A percentile compares a stretch with the other conserved stretches of the same genome.
Conservation (phyloP, 64 coral and sea anemone species). For the Stichodactyla helianthus region DNA sequence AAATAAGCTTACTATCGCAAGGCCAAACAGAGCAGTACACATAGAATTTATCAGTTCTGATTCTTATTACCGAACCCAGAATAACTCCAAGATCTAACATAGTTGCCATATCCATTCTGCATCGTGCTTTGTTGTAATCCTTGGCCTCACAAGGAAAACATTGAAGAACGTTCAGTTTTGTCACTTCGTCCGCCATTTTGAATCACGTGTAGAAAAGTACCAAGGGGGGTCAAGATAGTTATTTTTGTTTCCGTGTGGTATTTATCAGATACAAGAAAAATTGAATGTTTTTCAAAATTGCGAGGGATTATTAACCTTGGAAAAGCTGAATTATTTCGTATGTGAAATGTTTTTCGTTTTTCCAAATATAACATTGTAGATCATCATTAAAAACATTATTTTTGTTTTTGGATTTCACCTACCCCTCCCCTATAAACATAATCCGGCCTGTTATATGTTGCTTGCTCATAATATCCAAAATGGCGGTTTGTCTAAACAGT, state of each 20-base stretch:
- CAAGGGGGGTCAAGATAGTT: background rate
- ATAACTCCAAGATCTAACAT: conserved; percentile 56
- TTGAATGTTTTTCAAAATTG: background rate
- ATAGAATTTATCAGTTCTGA: conserved; percentile 22
- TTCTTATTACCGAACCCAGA: conserved; percentile 50
- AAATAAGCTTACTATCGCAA: background rate
- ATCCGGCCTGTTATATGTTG: background rate
- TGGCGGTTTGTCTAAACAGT: background rate
- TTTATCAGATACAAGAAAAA: background rate
- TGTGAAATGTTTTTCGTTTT: background rate
- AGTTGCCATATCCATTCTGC: conserved; percentile 47
- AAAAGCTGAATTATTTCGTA: background rate
- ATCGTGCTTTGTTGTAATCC: conserved; percentile 86
- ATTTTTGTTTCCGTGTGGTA: background rate
- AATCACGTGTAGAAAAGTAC: background rate
- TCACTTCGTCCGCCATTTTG: conserved; percentile 67
- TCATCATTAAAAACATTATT: too few relatives aligned
- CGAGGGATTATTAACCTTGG: too few relatives aligned
- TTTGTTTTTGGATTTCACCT: background rate
- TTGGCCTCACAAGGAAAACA: conserved; percentile 71
- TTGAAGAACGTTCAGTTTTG: background rate
- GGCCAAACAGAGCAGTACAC: conserved; percentile 70
- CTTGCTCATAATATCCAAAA: conserved; percentile 27
- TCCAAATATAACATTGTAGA: too few relatives aligned
- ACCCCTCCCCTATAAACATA: background rate